phyloP scores from a whole-genome alignment of 2,888 invertebrate species.

The Melanophora roralis region DNA sequence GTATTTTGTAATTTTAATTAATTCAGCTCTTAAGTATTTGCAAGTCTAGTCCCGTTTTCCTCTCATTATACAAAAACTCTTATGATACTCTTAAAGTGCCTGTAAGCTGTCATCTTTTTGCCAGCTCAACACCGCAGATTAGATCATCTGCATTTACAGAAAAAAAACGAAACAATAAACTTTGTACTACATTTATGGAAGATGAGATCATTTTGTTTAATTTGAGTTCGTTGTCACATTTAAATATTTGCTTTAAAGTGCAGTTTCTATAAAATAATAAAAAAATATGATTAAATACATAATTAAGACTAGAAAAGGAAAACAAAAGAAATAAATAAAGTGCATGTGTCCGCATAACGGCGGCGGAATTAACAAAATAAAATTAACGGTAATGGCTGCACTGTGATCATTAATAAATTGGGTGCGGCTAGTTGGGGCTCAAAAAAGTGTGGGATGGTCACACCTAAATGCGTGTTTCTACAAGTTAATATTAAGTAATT shows the following conservation, averaged over 20 bases:
- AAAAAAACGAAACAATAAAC: not conserved
- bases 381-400: no score
- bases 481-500: no score
- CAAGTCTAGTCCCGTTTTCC: no score
- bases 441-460: constrained; percentile 13
- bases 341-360: constrained; percentile 1
- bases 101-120: no score
- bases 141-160: constrained; percentile 5
- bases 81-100: no score
- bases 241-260: constrained; percentile 13
- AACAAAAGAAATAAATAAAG: constrained; percentile 2
- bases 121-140: constrained; percentile 27
- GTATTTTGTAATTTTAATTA: no score
- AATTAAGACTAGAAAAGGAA: not conserved
- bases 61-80: no score
- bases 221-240: no score
- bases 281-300: not conserved
- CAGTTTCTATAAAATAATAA: not conserved
- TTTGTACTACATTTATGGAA: constrained; percentile 18
- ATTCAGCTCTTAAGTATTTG: no score
- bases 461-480: no score
- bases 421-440: not conserved
- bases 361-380: not conserved
- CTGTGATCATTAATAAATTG: constrained; percentile 7
- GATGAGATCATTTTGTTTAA: constrained; percentile 35